phyloP scores from a whole-genome alignment of 2,797 vertebrate genomes.

The Cirrhinus molitorella region DNA sequence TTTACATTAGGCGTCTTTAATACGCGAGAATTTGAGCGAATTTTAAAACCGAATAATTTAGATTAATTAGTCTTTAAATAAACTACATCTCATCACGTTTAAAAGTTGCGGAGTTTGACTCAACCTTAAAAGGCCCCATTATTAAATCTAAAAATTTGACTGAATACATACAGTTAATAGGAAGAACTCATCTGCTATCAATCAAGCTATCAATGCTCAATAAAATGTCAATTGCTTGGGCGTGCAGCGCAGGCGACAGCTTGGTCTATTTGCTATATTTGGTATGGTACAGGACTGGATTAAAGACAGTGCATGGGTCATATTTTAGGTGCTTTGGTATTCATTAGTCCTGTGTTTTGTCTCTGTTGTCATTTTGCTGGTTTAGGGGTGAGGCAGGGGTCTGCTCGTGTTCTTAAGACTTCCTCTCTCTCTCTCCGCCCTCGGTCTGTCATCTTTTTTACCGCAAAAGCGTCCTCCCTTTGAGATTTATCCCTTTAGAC shows the following conservation, averaged over 20 bases:
- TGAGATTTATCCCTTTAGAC: constrained; percentile 39
- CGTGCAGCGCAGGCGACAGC: constrained; percentile 21
- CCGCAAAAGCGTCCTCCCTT: constrained; percentile 45
- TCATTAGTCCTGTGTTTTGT: constrained; percentile 67
- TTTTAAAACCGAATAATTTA: not conserved
- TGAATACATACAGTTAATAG: not conserved
- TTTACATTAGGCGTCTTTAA: constrained; percentile 23
- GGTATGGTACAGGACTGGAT: constrained; percentile 59
- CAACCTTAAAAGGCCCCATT: not conserved
- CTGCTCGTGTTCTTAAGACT: constrained; percentile 60
- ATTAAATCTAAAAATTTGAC: not conserved
- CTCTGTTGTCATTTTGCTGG: constrained; percentile 71
- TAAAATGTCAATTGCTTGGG: not conserved
- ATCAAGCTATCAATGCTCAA: not conserved
- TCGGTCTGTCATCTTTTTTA: constrained; percentile 51
- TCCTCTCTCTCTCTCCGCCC: constrained; percentile 43
- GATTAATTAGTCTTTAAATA: not conserved
- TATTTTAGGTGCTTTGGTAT: constrained; percentile 65
- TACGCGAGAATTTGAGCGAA: not conserved
- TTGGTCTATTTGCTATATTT: constrained; percentile 63
- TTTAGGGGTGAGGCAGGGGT: constrained; percentile 65
- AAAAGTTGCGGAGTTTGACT: not conserved
- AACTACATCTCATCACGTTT: not conserved
- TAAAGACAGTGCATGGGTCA: constrained; percentile 55
- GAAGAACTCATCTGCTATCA: not conserved